phyloP scores from a whole-genome alignment of 1,140 invertebrate genomes.

The Kradibia gibbosae region DNA sequence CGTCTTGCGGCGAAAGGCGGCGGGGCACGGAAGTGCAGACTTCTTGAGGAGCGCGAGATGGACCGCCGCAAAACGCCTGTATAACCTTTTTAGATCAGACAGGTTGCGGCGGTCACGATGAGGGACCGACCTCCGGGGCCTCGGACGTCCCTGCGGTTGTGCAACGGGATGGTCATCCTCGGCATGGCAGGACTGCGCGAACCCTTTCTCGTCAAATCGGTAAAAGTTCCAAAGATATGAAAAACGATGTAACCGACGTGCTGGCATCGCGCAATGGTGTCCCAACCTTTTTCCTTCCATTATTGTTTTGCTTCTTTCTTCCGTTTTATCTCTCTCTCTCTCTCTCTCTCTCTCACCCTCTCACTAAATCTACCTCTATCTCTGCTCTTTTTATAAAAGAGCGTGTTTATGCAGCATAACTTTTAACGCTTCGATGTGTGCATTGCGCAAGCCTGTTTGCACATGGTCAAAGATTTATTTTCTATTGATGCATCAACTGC shows the following conservation, averaged over 20 bases:
- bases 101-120: conserved; percentile 66
- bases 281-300: background rate
- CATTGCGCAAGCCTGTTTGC: too few relatives aligned
- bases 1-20: background rate
- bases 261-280: background rate
- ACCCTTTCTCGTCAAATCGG: conserved; percentile 14
- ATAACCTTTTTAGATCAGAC: conserved; percentile 64
- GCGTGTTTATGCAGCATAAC: too few relatives aligned
- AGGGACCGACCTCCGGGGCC: background rate
- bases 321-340: too few relatives aligned
- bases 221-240: background rate
- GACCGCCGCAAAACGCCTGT: conserved; percentile 57
- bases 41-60: conserved; percentile 63
- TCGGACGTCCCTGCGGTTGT: conserved; percentile 56
- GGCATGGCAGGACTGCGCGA: background rate
- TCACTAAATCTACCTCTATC: too few relatives aligned
- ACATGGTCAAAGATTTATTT: background rate
- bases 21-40: conserved; percentile 61
- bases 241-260: background rate
- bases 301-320: background rate
- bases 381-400: too few relatives aligned
- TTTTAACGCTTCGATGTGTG: too few relatives aligned
- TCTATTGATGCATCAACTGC: too few relatives aligned
- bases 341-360: too few relatives aligned
- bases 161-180: conserved; percentile 35